Conservation (phyloP, 2,797 vertebrate genomes). For the Lateolabrax maculatus region DNA sequence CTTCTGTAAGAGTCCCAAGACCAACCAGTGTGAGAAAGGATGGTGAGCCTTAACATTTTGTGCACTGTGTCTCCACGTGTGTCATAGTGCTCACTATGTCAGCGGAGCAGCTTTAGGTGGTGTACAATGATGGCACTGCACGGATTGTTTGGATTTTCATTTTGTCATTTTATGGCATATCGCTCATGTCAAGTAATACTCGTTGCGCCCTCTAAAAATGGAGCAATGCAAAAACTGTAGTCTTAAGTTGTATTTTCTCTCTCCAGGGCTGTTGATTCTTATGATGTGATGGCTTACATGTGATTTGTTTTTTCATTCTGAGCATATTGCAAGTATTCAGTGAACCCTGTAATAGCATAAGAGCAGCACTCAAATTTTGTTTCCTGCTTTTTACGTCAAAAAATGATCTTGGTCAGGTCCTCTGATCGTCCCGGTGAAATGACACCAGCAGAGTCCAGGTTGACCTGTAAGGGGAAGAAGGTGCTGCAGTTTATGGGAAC, state of each 20-base stretch:
- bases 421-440: conserved; percentile 76
- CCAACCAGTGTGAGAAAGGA: conserved; percentile 93
- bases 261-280: conserved; percentile 74
- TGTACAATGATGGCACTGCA: neutral
- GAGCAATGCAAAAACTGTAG: neutral
- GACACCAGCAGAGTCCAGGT: conserved; percentile 87
- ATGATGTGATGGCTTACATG: too few relatives aligned
- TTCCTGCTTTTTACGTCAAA: too few relatives aligned
- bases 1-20: conserved; percentile 93
- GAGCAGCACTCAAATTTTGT: too few relatives aligned
- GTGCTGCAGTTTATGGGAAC: conserved; percentile 94
- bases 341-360: too few relatives aligned
- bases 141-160: neutral
- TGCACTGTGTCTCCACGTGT: neutral
- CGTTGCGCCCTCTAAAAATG: neutral
- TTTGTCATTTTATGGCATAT: neutral
- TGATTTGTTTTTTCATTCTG: too few relatives aligned
- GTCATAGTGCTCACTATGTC: neutral
- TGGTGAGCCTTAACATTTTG: conserved; percentile 89
- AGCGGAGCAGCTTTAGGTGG: neutral
- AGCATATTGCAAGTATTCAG: too few relatives aligned
- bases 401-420: too few relatives aligned
- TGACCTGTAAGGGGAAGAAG: conserved; percentile 92
- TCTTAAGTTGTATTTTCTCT: neutral
- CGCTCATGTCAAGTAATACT: neutral